phyloP scores from a whole-genome alignment of 2,797 vertebrate genomes.

The Macroramphosus scolopax region DNA sequence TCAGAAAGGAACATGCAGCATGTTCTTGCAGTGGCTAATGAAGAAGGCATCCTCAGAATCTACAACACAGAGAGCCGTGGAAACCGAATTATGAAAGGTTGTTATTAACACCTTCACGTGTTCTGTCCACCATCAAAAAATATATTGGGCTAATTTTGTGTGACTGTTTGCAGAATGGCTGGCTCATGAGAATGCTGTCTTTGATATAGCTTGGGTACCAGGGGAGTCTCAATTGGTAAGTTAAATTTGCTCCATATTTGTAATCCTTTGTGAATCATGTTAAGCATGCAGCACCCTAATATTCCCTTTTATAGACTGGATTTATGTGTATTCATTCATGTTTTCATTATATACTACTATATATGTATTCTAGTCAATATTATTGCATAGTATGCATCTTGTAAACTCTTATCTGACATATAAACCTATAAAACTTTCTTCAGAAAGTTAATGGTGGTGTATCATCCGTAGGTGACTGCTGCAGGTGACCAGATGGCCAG shows the following conservation, averaged over 20 bases:
- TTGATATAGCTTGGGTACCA: constrained; percentile 96
- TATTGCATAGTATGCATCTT: too few species aligned
- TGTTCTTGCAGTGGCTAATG: constrained; percentile 89
- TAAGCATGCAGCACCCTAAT: too few species aligned
- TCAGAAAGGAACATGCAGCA: constrained; percentile 76
- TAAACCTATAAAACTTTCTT: too few species aligned
- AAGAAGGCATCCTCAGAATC: constrained; percentile 90
- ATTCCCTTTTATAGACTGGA: too few species aligned
- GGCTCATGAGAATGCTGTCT: constrained; percentile 96
- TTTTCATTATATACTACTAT: too few species aligned
- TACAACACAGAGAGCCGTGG: constrained; percentile 85
- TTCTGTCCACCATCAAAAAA: background rate
- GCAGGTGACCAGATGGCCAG: constrained; percentile 94
- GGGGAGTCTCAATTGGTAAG: constrained; percentile 89
- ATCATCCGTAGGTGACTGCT: constrained; percentile 86
- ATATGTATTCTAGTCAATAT: too few species aligned
- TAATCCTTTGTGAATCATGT: background rate
- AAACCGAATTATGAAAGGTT: constrained; percentile 85
- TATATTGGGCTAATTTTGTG: constrained; percentile 15
- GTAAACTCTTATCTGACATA: too few species aligned
- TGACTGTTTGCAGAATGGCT: constrained; percentile 84
- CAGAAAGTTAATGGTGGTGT: background rate
- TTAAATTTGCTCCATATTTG: background rate
- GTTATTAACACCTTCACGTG: background rate
- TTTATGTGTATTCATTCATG: background rate